These are phyloP conservation scores for Sylvicola fuscatus DNA, from an alignment of 2,888 invertebrate species.

Conservation along the genomic window DNA sequence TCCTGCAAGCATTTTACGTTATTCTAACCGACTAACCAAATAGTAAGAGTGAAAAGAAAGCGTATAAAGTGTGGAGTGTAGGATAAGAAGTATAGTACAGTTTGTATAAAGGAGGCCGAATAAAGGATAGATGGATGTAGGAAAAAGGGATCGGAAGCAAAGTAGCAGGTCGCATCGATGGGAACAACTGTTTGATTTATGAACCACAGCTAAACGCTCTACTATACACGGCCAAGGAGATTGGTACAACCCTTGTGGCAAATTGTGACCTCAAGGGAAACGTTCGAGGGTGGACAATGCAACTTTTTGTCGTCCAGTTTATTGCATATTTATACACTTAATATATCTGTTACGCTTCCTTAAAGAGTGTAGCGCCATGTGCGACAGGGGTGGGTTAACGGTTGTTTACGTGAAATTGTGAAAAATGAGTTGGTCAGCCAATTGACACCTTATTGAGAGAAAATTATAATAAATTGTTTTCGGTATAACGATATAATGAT, in stretches of 20 bases:
- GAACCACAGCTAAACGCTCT: not conserved
- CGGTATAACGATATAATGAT: slow-evolving; percentile 6
- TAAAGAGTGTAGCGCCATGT: slow-evolving; percentile 1
- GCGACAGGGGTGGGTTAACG: no score
- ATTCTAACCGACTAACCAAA: no score
- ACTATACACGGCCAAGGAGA: not conserved
- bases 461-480: slow-evolving; percentile 10
- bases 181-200: slow-evolving; percentile 1
- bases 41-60: no score
- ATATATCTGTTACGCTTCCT: not conserved
- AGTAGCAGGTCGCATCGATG: no score
- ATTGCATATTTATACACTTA: slow-evolving; percentile 5
- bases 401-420: not conserved
- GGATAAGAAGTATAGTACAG: no score
- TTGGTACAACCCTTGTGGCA: slow-evolving; percentile 6
- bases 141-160: not conserved
- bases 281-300: slow-evolving; percentile 7
- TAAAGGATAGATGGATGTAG: not conserved
- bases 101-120: no score
- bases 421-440: no score
- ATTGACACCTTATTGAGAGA: slow-evolving; percentile 10
- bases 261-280: slow-evolving; percentile 9
- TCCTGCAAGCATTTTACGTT: no score
- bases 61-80: no score
- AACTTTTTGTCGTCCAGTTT: slow-evolving; percentile 3